Conservation (phyloP, 35 echinoderm and acorn worm species). For the Heliocidaris erythrogramma region DNA sequence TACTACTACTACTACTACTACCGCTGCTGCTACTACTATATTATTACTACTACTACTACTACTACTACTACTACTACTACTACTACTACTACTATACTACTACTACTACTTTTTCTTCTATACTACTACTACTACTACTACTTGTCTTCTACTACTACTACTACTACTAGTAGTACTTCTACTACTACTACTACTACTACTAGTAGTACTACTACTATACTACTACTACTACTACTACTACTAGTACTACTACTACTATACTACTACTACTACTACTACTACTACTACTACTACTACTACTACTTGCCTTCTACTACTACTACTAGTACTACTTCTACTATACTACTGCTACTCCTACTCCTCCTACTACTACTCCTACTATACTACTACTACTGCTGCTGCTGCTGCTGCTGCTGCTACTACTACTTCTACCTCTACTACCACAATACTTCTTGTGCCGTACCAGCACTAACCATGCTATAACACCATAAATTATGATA, state of each 20-base stretch:
- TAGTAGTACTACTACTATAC: background rate
- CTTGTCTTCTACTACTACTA: too few relatives aligned
- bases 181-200: background rate
- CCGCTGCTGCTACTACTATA: background rate
- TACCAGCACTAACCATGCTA: too few relatives aligned
- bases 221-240: background rate
- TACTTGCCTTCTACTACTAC: background rate
- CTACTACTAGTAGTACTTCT: background rate
- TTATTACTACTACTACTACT: background rate
- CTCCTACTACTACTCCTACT: background rate
- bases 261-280: background rate
- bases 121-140: background rate
- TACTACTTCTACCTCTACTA: background rate
- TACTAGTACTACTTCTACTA: background rate
- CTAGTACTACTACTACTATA: background rate
- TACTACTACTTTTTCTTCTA: background rate
- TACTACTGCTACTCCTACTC: background rate
- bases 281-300: slow-evolving; percentile 24
- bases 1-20: too few relatives aligned
- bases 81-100: slow-evolving; percentile 24
- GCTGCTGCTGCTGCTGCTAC: background rate
- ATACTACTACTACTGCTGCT: background rate
- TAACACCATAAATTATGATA: too few relatives aligned
- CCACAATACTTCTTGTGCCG: background rate
- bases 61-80: slow-evolving; percentile 17